These are phyloP conservation scores for Hypomecis atomaria DNA, from an alignment of 2,888 invertebrate genomes.

Conservation along the genomic window DNA sequence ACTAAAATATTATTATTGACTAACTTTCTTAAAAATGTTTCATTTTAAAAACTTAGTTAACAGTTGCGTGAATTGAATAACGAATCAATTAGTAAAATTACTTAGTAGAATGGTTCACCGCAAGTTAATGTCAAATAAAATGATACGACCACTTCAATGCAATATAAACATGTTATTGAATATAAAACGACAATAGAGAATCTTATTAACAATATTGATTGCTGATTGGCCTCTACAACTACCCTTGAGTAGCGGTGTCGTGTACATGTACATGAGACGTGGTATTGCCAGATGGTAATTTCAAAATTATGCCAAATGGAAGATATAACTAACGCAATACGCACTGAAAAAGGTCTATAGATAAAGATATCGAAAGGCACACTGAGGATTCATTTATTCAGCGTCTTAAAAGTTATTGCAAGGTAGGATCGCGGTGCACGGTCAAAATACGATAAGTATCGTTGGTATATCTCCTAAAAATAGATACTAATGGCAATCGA, in stretches of 20 bases:
- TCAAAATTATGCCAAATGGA: no score
- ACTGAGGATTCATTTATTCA: no score
- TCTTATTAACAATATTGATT: slow-evolving; percentile 42
- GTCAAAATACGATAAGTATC: no score
- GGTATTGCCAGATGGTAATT: no score
- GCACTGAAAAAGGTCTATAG: no score
- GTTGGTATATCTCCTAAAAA: no score
- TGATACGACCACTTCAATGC: slow-evolving; percentile 7
- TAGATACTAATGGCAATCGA: no score
- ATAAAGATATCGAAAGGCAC: no score
- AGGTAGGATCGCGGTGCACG: no score
- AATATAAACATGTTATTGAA: slow-evolving; percentile 32
- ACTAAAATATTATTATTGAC: neutral
- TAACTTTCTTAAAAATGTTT: neutral
- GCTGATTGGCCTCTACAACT: slow-evolving; percentile 46
- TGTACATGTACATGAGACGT: slow-evolving; percentile 34
- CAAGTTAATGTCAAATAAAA: slow-evolving; percentile 14
- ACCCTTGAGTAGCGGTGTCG: slow-evolving; percentile 51
- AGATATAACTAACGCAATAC: no score
- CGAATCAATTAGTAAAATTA: slow-evolving; percentile 1
- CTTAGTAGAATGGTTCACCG: slow-evolving; percentile 8
- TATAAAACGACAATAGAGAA: slow-evolving; percentile 35
- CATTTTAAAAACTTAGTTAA: neutral
- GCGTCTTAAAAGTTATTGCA: no score
- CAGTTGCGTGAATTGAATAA: slow-evolving; percentile 3